Conservation (phyloP, 1,140 invertebrate genomes). For the Brachionus rotundiformis region DNA sequence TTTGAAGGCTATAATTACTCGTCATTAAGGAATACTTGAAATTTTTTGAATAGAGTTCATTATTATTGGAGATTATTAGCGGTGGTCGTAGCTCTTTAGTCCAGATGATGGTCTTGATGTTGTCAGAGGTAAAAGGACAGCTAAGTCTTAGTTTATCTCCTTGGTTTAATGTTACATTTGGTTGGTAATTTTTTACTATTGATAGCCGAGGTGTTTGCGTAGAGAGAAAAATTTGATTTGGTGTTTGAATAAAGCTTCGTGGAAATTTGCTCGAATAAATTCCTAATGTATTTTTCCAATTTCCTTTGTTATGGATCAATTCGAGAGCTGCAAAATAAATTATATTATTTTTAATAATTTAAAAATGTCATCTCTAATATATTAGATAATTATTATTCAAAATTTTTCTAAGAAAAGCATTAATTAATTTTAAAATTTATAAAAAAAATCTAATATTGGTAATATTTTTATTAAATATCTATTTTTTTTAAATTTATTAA, state of each 20-base stretch:
- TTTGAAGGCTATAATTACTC: neutral
- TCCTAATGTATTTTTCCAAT: neutral
- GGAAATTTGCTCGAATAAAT: neutral
- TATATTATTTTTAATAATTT: neutral
- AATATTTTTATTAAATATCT: too few relatives aligned
- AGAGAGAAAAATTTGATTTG: neutral
- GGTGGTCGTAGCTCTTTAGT: neutral
- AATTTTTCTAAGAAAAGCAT: too few relatives aligned
- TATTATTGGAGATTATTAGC: conserved; percentile 14
- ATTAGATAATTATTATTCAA: too few relatives aligned
- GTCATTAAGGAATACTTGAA: neutral
- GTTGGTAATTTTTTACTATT: conserved; percentile 6
- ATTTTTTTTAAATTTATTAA: too few relatives aligned
- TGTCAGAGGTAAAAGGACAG: neutral
- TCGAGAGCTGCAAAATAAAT: conserved; percentile 21
- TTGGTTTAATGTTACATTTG: neutral
- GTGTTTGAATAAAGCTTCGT: neutral
- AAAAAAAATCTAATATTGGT: too few relatives aligned
- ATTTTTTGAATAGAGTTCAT: neutral
- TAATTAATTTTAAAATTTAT: too few relatives aligned
- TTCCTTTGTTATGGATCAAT: conserved; percentile 20
- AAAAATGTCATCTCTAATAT: too few relatives aligned
- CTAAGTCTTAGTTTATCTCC: neutral
- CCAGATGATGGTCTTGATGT: conserved; percentile 19
- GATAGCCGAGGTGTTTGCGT: neutral